phyloP scores from a whole-genome alignment of 1,140 invertebrate genomes.

The Drusus annulatus region DNA sequence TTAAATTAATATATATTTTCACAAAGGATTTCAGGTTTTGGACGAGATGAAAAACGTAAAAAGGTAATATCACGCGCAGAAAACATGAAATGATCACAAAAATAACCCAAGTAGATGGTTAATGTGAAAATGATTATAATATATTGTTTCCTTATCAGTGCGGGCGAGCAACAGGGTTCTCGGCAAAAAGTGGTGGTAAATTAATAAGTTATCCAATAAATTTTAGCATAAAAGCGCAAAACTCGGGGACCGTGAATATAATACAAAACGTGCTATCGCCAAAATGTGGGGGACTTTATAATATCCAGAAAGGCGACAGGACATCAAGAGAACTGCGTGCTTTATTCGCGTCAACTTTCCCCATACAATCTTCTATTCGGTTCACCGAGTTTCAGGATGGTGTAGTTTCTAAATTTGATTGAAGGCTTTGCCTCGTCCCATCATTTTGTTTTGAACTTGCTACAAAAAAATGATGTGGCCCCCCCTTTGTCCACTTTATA shows the following conservation, averaged over 20 bases:
- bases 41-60: background rate
- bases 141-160: background rate
- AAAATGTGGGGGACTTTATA: background rate
- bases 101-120: background rate
- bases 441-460: slow-evolving; percentile 50
- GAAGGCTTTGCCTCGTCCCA: slow-evolving; percentile 17
- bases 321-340: background rate
- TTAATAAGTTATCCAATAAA: slow-evolving; percentile 20
- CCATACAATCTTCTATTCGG: background rate
- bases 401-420: slow-evolving; percentile 9
- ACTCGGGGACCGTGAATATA: background rate
- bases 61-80: background rate
- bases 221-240: slow-evolving; percentile 7
- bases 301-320: background rate
- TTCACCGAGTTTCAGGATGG: background rate
- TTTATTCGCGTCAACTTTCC: background rate
- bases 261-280: slow-evolving; percentile 13
- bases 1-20: background rate
- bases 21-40: background rate
- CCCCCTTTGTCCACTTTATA: slow-evolving; percentile 50
- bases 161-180: background rate
- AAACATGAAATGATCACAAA: background rate
- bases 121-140: background rate
- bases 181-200: background rate
- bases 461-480: slow-evolving; percentile 42